phyloP scores from a whole-genome alignment of 2,888 invertebrate species.

The Amorpha juglandis region DNA sequence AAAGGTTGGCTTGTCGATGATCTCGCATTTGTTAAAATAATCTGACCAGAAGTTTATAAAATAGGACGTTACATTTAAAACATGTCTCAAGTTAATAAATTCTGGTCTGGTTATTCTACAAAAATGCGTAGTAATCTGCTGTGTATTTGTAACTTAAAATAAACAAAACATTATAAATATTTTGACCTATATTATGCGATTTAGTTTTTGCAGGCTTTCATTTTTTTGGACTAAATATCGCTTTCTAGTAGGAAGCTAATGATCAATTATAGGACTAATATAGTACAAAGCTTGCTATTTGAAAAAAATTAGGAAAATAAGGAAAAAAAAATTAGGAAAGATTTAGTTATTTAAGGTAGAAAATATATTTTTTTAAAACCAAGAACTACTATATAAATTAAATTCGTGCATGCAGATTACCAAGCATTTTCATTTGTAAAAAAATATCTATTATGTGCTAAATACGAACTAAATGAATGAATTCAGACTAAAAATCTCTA shows the following conservation, averaged over 20 bases:
- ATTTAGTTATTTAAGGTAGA: too few species aligned
- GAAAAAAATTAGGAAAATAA: too few species aligned
- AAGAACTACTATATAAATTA: neutral
- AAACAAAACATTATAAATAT: neutral
- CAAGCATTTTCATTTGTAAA: neutral
- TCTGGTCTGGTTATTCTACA: too few species aligned
- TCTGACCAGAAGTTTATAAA: slow-evolving; percentile 3
- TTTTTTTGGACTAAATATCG: too few species aligned
- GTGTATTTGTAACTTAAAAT: neutral
- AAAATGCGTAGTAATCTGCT: neutral
- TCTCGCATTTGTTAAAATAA: slow-evolving; percentile 4
- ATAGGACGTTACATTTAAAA: neutral
- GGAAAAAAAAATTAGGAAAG: too few species aligned
- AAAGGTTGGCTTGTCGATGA: neutral
- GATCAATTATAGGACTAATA: too few species aligned
- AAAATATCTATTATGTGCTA: neutral
- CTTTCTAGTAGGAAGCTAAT: too few species aligned
- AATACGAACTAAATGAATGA: slow-evolving; percentile 26
- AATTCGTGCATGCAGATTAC: neutral
- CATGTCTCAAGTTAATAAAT: neutral
- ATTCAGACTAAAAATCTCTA: slow-evolving; percentile 27
- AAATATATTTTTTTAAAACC: too few species aligned
- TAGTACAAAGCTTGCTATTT: too few species aligned
- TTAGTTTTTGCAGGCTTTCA: too few species aligned
- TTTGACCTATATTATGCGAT: too few species aligned